Base-by-base conservation (phyloP, 2,113 vertebrate species). In the Baryphthengus martii region DNA sequence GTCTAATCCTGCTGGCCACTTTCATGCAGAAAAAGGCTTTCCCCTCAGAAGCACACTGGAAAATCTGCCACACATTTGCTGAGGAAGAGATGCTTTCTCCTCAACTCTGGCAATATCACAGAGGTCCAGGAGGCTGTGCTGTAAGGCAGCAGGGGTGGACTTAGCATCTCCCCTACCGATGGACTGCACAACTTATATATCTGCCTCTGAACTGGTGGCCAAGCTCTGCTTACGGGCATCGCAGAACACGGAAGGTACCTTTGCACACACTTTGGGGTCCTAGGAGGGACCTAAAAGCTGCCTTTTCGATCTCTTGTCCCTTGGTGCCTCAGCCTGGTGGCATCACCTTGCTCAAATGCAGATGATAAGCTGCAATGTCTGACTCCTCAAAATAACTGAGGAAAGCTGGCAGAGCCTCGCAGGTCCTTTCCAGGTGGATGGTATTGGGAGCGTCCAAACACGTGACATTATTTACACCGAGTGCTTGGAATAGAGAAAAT, bases 211-310 rank as follows among this genome's bases (percentile, higher is more conserved):
- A 42, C n/a, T 26, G 19, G 63, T 17, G 25, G 29, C 63, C n/a
- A 20, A 9, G 28, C 9, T 58, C 68, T 52, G 20, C 65, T 29
- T 29, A 8, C 0, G 2, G 24, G 49, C 29, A 42, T 25, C 0
- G 6, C 31, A 58, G 21, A 44, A 23, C 16, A 2, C 3, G 6
- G 42, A 37, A 62, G 17, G 4, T 25, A 45, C 18, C 44, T 47
- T 47, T 47, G 47, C 47, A 52, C 15, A 20, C 6, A 2, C 13
- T 50, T 35, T 28, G 28, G 35, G 59, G 33, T 73, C 44, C 44
- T 3, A 10, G 28, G 23, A 39, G 33, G 37, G n/a, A 62, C 24
- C 45, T 14, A 11, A 59, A 61, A 50, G 2, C 59, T 10, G 17
- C 31, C 21, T 65, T 58, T 44, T 47, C 37, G 33, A 13, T 33